Percentiles rank a stretch among this genome's conserved stretches.
These are phyloP conservation scores for Oreohelix idahoensis DNA, from an alignment of 1,140 invertebrate genomes.

Conservation along the genomic window DNA sequence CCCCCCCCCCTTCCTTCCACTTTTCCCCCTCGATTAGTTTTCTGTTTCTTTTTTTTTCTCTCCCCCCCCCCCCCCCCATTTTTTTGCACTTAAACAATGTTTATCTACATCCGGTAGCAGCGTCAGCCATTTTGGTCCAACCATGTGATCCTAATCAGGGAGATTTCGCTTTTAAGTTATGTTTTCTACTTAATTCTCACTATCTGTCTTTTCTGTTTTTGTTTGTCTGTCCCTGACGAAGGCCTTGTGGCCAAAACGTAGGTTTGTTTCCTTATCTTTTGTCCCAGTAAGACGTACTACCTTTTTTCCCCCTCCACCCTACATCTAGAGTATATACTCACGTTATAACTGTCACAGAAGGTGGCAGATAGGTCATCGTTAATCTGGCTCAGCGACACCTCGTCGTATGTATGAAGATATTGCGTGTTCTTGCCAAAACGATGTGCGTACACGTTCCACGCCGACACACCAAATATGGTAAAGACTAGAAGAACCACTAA, in stretches of 20 bases:
- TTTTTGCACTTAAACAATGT: background rate
- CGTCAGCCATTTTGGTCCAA: too few relatives aligned
- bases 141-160: too few relatives aligned
- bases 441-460: background rate
- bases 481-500: background rate
- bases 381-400: background rate
- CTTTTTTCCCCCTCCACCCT: background rate
- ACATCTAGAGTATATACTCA: background rate
- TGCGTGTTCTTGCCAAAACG: background rate
- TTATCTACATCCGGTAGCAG: background rate
- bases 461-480: slow-evolving; percentile 26
- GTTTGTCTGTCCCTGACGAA: too few relatives aligned
- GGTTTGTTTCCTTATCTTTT: too few relatives aligned
- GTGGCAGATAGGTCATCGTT: slow-evolving; percentile 1
- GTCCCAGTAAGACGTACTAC: too few relatives aligned
- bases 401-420: background rate
- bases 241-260: too few relatives aligned
- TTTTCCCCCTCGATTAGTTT: too few relatives aligned
- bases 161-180: background rate
- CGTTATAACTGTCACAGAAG: slow-evolving; percentile 2
- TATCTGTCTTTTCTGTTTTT: too few relatives aligned
- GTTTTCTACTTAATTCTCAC: too few relatives aligned
- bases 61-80: too few relatives aligned
- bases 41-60: background rate
- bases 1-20: background rate